phyloP scores from a whole-genome alignment of 2,113 vertebrate species.

The Dromaius novaehollandiae region DNA sequence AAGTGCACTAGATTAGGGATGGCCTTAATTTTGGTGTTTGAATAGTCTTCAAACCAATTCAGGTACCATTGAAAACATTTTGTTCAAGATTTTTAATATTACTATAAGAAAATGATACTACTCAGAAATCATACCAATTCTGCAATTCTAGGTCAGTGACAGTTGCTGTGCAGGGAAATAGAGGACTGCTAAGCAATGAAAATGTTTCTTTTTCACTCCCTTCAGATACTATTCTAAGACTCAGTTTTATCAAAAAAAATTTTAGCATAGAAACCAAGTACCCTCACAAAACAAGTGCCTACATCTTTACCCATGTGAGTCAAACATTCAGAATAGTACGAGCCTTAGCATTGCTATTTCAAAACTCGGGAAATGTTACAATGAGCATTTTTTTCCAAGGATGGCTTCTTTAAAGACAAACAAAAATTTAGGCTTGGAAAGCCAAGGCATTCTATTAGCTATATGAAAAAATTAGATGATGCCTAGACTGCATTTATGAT shows the following conservation, averaged over 20 bases:
- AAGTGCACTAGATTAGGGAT: neutral
- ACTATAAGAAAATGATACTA: neutral
- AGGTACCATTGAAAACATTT: neutral
- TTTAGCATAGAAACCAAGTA: neutral
- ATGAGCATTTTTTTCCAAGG: neutral
- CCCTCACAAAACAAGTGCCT: neutral
- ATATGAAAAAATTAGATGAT: no score
- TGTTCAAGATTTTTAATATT: neutral
- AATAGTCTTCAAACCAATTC: neutral
- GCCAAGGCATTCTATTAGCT: neutral
- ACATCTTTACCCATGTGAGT: no score
- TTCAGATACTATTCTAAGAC: neutral
- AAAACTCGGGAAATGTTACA: neutral
- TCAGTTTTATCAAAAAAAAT: neutral
- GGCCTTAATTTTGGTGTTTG: neutral
- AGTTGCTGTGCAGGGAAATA: neutral
- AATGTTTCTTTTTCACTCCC: neutral
- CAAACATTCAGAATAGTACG: no score
- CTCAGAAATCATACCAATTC: neutral
- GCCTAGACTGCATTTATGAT: neutral
- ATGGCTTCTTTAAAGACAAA: neutral
- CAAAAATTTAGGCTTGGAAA: neutral
- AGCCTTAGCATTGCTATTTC: neutral
- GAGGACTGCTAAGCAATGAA: neutral
- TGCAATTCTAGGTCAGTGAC: neutral